Percentiles rank a stretch among this genome's conserved stretches.
Conservation (phyloP, 2,797 vertebrate genomes). For the Sebastes goodei region DNA sequence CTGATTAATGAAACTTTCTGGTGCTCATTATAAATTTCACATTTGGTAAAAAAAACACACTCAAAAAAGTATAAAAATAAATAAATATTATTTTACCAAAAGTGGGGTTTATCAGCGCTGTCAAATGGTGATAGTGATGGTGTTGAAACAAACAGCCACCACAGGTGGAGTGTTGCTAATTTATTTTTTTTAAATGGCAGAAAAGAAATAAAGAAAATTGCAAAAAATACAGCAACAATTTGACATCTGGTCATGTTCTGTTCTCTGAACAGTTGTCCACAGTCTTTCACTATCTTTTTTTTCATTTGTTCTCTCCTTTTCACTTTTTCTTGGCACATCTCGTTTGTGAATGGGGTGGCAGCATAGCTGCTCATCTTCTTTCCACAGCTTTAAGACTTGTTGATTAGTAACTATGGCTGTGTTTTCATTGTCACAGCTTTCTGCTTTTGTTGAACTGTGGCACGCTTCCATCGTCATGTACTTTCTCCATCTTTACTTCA, state of each 20-base stretch:
- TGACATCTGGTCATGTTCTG: slow-evolving; percentile 80
- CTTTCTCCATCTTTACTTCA: slow-evolving; percentile 58
- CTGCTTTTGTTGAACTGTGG: slow-evolving; percentile 69
- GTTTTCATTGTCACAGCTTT: slow-evolving; percentile 74
- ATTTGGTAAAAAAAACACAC: slow-evolving; percentile 14
- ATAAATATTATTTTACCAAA: background rate
- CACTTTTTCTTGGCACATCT: slow-evolving; percentile 80
- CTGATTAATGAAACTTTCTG: slow-evolving; percentile 46
- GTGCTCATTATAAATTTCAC: slow-evolving; percentile 7
- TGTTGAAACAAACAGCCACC: slow-evolving; percentile 24
- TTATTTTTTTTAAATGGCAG: background rate
- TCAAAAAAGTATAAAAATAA: background rate
- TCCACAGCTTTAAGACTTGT: slow-evolving; percentile 78
- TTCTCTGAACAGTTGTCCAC: slow-evolving; percentile 80
- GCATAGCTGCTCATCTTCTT: slow-evolving; percentile 79
- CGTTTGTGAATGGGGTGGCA: slow-evolving; percentile 76
- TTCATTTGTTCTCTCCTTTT: slow-evolving; percentile 79
- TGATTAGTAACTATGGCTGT: slow-evolving; percentile 74
- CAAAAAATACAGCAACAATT: slow-evolving; percentile 64
- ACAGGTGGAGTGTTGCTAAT: slow-evolving; percentile 47
- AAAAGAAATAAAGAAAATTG: slow-evolving; percentile 14
- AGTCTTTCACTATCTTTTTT: slow-evolving; percentile 79
- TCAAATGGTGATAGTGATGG: slow-evolving; percentile 21
- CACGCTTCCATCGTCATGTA: slow-evolving; percentile 53
- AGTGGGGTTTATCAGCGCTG: background rate